These are phyloP conservation scores for Caenorhabditis sulstoni DNA, from an alignment of 2,888 invertebrate genomes.

Conservation along the genomic window DNA sequence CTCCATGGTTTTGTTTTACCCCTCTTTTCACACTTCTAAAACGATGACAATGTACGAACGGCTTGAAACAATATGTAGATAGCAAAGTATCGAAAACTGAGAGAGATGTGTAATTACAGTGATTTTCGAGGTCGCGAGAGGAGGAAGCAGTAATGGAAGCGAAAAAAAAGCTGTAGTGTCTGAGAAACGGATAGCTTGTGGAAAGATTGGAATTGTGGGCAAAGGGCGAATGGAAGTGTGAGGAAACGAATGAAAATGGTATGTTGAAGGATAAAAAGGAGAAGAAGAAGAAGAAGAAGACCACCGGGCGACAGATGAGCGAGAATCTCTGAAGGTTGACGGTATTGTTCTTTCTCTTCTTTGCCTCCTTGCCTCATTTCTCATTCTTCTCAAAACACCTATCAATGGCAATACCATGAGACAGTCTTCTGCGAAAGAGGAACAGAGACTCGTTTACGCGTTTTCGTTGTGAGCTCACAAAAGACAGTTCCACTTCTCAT, in stretches of 20 bases:
- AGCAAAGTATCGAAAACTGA: too few species aligned
- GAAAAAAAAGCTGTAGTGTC: conserved; percentile 24
- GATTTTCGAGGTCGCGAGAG: conserved; percentile 18
- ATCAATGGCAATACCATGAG: conserved; percentile 18
- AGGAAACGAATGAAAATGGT: conserved; percentile 12
- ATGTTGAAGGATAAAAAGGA: conserved; percentile 22
- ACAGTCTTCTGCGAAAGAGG: conserved; percentile 19
- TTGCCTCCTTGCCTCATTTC: conserved; percentile 28
- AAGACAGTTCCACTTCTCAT: conserved; percentile 37
- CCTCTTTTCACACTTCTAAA: too few species aligned
- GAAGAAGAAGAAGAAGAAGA: conserved; percentile 23
- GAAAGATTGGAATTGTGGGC: too few species aligned
- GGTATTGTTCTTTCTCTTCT: conserved; percentile 42
- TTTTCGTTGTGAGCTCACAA: conserved; percentile 5
- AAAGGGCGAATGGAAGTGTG: too few species aligned
- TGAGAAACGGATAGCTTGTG: conserved; percentile 5
- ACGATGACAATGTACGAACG: too few species aligned
- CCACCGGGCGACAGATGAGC: conserved; percentile 12
- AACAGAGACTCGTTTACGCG: conserved; percentile 28
- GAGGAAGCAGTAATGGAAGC: conserved; percentile 4
- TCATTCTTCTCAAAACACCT: conserved; percentile 16
- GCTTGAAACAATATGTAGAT: neutral
- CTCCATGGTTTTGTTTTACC: conserved; percentile 25
- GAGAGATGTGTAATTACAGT: too few species aligned
- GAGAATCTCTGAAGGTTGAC: conserved; percentile 40